These are phyloP conservation scores for Dinocampus coccinellae DNA, from an alignment of 2,888 invertebrate genomes.

Conservation along the genomic window DNA sequence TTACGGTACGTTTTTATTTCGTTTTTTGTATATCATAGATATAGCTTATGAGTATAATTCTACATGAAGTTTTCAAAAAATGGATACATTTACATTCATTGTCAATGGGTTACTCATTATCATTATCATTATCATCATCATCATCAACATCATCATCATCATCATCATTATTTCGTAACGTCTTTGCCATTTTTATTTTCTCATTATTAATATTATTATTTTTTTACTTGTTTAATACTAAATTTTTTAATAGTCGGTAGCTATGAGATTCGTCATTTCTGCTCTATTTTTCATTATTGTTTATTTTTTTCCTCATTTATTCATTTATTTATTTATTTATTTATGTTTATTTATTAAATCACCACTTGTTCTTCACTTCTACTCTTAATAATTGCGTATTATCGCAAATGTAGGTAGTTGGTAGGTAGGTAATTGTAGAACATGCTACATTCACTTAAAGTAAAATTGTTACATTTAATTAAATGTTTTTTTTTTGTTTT, in stretches of 20 bases:
- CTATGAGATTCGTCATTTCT: constrained; percentile 42
- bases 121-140: constrained; percentile 43
- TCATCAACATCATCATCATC: not conserved
- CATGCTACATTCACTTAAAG: constrained; percentile 64
- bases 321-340: constrained; percentile 34
- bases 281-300: constrained; percentile 4
- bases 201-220: constrained; percentile 15
- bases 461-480: constrained; percentile 66
- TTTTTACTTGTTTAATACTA: constrained; percentile 33
- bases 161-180: not conserved
- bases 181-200: not conserved
- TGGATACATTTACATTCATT: constrained; percentile 71
- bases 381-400: constrained; percentile 57
- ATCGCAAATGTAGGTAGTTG: constrained; percentile 52
- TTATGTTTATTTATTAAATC: constrained; percentile 28
- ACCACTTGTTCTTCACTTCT: constrained; percentile 33
- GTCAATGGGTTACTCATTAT: constrained; percentile 67
- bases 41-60: constrained; percentile 70
- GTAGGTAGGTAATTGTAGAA: constrained; percentile 62
- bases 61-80: constrained; percentile 69
- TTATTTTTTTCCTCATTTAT: constrained; percentile 35
- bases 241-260: constrained; percentile 35
- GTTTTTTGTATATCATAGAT: constrained; percentile 68
- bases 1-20: constrained; percentile 69
- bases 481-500: constrained; percentile 47